A percentile compares a stretch with the other conserved stretches of the same genome.
These are phyloP conservation scores for Manis pentadactyla DNA, from an alignment of 2,797 vertebrate genomes.

Conservation along the genomic window DNA sequence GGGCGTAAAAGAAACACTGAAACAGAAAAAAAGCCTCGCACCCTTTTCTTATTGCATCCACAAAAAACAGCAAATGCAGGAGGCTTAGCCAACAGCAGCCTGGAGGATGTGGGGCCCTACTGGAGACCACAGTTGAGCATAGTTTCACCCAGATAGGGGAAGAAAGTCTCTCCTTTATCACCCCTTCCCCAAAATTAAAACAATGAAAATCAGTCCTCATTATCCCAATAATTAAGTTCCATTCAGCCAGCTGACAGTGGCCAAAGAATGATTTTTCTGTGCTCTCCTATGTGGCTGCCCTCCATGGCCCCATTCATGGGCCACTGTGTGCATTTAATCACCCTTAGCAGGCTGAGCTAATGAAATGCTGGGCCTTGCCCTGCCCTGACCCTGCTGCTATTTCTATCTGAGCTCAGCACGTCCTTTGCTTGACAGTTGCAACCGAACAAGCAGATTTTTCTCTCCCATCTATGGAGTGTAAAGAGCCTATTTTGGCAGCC, in stretches of 20 bases:
- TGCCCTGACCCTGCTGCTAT: conserved; percentile 88
- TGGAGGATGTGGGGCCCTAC: neutral
- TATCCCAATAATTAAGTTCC: conserved; percentile 83
- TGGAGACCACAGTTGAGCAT: conserved; percentile 64
- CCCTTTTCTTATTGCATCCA: neutral
- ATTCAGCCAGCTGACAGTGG: conserved; percentile 82
- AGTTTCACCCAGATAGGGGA: conserved; percentile 63
- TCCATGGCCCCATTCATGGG: conserved; percentile 85
- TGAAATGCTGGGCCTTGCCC: conserved; percentile 88
- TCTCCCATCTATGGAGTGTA: conserved; percentile 82
- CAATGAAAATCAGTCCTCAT: conserved; percentile 85
- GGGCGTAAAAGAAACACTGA: conserved; percentile 21
- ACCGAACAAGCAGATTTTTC: conserved; percentile 84
- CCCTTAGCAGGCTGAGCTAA: conserved; percentile 85
- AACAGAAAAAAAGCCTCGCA: neutral
- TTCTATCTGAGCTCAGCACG: conserved; percentile 87
- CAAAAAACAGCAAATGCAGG: neutral
- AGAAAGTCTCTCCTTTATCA: conserved; percentile 75
- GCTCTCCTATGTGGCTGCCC: conserved; percentile 81
- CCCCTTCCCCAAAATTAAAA: conserved; percentile 82
- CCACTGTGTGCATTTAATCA: conserved; percentile 87
- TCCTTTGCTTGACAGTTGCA: conserved; percentile 84
- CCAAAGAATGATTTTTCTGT: conserved; percentile 87
- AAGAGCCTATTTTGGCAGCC: conserved; percentile 84
- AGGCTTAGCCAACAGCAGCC: conserved; percentile 26